Conservation (phyloP, 1,140 invertebrate genomes). For the Maniola jurtina region DNA sequence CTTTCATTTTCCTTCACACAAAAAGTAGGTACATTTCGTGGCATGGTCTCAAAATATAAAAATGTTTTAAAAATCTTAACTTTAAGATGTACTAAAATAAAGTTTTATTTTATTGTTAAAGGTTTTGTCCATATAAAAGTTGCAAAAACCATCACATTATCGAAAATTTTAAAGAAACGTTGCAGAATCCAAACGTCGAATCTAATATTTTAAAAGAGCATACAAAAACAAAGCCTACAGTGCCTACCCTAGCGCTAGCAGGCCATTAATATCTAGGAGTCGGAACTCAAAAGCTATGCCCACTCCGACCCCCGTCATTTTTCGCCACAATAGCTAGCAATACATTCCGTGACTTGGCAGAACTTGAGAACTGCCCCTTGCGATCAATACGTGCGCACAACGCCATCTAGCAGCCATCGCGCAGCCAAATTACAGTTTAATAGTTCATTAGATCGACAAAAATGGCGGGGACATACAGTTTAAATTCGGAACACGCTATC, state of each 20-base stretch:
- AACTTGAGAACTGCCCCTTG: slow-evolving; percentile 64
- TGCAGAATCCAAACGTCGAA: background rate
- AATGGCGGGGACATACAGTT: slow-evolving; percentile 73
- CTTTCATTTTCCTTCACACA: too few species aligned
- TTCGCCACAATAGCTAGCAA: slow-evolving; percentile 73
- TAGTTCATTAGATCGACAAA: slow-evolving; percentile 76
- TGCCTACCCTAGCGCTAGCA: background rate
- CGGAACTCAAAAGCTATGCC: slow-evolving; percentile 18
- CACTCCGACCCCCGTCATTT: slow-evolving; percentile 45
- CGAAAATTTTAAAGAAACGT: background rate
- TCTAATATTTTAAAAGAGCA: background rate
- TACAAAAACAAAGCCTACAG: slow-evolving; percentile 9
- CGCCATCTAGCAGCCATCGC: slow-evolving; percentile 70
- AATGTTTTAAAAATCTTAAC: too few species aligned
- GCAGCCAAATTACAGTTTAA: slow-evolving; percentile 77
- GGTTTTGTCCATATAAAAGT: too few species aligned
- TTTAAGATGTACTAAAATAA: too few species aligned
- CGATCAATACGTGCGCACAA: slow-evolving; percentile 75
- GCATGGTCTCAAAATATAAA: too few species aligned
- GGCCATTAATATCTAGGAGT: slow-evolving; percentile 13
- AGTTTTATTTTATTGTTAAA: too few species aligned
- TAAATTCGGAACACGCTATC: slow-evolving; percentile 73
- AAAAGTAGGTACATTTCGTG: too few species aligned
- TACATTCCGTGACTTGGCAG: slow-evolving; percentile 77
- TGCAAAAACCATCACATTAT: too few species aligned